Conservation (phyloP, 2,888 invertebrate species). For the Tiliacea aurago region DNA sequence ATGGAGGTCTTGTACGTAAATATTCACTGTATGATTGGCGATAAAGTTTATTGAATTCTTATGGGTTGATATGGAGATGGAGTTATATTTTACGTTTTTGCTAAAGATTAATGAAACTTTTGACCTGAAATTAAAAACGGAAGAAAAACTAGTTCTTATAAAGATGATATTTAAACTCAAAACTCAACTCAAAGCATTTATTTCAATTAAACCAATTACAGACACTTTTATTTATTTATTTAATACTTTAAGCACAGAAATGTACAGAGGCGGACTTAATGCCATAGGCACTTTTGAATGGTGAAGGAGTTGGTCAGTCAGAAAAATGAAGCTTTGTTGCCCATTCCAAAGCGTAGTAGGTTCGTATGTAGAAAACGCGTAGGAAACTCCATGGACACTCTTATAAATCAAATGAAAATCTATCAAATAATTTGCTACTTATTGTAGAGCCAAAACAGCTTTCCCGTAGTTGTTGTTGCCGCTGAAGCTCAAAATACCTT, state of each 20-base stretch:
- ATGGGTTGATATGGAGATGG: conserved; percentile 1
- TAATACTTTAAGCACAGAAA: no score
- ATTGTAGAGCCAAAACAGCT: background rate
- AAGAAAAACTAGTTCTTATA: background rate
- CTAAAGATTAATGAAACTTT: background rate
- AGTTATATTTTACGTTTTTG: conserved; percentile 3
- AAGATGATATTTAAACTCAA: background rate
- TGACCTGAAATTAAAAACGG: background rate
- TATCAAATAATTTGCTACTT: background rate
- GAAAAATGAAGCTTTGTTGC: no score
- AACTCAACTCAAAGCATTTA: no score
- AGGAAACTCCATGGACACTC: no score
- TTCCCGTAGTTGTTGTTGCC: background rate
- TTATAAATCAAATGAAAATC: no score
- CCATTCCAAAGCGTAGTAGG: no score
- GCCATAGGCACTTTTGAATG: no score
- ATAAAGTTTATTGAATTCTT: conserved; percentile 44
- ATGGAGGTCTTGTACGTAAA: conserved; percentile 46
- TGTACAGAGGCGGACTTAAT: no score
- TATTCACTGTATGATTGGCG: conserved; percentile 39
- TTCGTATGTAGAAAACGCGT: no score
- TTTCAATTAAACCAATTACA: no score
- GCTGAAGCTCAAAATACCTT: background rate
- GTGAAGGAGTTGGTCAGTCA: no score
- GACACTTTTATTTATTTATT: no score